Base-by-base conservation (phyloP, 2,888 invertebrate genomes). In the Agriopis marginaria region DNA sequence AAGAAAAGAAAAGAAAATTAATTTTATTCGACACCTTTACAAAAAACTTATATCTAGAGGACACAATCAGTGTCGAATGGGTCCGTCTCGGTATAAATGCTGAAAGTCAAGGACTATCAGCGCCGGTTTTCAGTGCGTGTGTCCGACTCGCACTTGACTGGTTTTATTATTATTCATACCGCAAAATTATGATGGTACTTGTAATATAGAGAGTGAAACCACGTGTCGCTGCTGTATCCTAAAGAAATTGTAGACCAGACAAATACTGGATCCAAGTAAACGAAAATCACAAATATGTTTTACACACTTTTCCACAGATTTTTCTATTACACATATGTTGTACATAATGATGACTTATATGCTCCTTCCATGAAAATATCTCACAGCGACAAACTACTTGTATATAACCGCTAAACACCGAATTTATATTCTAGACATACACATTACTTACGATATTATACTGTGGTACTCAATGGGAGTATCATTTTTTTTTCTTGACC, bases 381-480 rank as follows among this genome's bases (percentile, higher is more conserved):
- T 61, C 64, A 58, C 58, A 42, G 40, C 23, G 54, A 49, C 47
- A 51, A 50, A 63, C 14, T 3, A 49, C 8, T 50, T 60, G 64
- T 61, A 68, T 59, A 64, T 63, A 59, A 59, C 59, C 59, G 12
- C 68, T 64, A 68, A 68, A 61, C 64, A 17, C 55, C 50, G 55
- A 60, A 68, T 68, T 68, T 68, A 64, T 68, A 64, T 68, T 68
- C 68, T 50, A 55, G 55, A 49, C 68, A 62, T 59, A 17, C 60
- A 9, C 64, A 68, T 68, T 64, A 68, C 60, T 68, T 61, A 68
- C 50, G 60, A 61, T 64, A 64, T 68, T 56, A 44, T 47, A 58
- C 58, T 45, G 55, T 49, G 53, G 47, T 39, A 51, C 49, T 50
- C 59, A 68, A 54, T 50, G 60, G 42, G n/a, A 55, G 44, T 53